Percentiles rank a stretch among this genome's conserved stretches.
These are phyloP conservation scores for Apocrypta bakeri DNA, from an alignment of 1,140 invertebrate species.

Conservation along the genomic window DNA sequence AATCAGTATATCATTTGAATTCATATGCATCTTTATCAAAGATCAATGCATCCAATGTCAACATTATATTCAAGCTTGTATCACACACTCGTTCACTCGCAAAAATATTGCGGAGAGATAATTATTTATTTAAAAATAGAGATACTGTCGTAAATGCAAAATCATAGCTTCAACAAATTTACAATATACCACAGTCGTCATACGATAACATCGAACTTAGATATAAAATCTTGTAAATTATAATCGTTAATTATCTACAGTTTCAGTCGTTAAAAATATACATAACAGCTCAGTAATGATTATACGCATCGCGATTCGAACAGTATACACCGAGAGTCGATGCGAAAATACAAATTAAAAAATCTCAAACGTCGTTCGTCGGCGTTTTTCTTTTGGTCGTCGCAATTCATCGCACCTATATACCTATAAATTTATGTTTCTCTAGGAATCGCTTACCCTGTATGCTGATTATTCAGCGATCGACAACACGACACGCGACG, in stretches of 20 bases:
- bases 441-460: conserved; percentile 2
- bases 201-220: background rate
- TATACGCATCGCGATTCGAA: background rate
- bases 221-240: background rate
- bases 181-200: too few species aligned
- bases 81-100: background rate
- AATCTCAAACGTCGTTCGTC: background rate
- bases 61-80: too few species aligned
- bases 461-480: background rate
- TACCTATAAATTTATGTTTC: conserved; percentile 23
- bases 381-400: conserved; percentile 4
- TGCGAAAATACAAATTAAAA: background rate
- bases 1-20: too few species aligned
- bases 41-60: too few species aligned
- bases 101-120: background rate
- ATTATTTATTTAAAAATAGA: background rate
- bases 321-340: background rate
- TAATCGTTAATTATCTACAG: background rate
- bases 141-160: background rate
- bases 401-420: background rate
- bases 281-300: background rate
- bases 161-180: too few species aligned
- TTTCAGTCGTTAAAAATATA: background rate
- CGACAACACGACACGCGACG: background rate
- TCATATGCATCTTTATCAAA: too few species aligned